These are phyloP conservation scores for Thinocorus orbignyianus DNA, from an alignment of 2,113 vertebrate species.

Conservation along the genomic window DNA sequence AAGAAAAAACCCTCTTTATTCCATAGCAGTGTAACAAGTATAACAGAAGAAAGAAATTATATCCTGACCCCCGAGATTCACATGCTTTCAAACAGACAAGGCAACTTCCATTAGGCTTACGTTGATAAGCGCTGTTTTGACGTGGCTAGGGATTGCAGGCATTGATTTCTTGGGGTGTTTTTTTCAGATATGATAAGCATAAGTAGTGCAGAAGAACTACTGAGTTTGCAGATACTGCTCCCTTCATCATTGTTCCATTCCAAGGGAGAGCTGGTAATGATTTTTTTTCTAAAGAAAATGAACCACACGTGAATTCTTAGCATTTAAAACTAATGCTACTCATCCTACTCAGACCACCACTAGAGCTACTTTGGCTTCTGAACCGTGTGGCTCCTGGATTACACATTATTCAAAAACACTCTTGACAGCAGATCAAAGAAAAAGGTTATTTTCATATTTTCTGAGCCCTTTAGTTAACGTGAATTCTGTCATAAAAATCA, in stretches of 20 bases:
- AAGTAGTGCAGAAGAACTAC: background rate
- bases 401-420: background rate
- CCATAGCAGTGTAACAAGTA: background rate
- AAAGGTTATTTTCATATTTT: background rate
- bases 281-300: background rate
- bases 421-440: background rate
- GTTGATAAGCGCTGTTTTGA: background rate
- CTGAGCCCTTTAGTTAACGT: background rate
- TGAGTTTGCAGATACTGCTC: background rate
- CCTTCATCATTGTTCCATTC: background rate
- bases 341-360: background rate
- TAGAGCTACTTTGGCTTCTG: background rate
- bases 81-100: background rate
- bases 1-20: background rate
- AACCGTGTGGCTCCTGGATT: background rate
- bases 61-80: background rate
- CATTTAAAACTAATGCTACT: background rate
- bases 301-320: background rate
- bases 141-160: background rate
- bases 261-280: background rate
- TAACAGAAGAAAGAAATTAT: background rate
- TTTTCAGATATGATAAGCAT: constrained; percentile 5
- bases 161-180: background rate
- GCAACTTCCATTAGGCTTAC: background rate
- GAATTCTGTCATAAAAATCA: background rate